phyloP scores from a whole-genome alignment of 2,888 invertebrate genomes.

The Acheta domesticus region DNA sequence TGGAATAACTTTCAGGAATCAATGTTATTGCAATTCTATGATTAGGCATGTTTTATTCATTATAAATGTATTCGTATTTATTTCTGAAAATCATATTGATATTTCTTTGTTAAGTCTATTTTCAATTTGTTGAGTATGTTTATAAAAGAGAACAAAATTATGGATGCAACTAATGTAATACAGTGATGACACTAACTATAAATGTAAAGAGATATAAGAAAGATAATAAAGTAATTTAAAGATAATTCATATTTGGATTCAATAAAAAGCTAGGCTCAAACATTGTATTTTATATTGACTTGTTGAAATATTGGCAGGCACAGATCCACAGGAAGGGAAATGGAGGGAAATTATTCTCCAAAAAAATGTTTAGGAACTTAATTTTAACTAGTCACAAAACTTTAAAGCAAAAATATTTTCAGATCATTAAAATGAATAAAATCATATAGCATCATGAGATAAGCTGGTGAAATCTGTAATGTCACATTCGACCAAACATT shows the following conservation, averaged over 20 bases:
- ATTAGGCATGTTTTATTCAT: neutral
- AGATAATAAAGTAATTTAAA: constrained; percentile 11
- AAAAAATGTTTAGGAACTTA: no score
- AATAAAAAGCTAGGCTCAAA: no score
- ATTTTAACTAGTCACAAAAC: no score
- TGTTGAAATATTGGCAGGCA: no score
- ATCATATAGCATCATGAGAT: no score
- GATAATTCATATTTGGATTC: neutral
- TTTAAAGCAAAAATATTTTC: no score
- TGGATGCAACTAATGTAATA: neutral
- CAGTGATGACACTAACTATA: constrained; percentile 18
- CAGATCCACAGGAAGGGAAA: no score
- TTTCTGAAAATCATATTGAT: constrained; percentile 7
- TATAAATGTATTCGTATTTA: neutral
- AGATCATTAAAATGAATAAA: no score
- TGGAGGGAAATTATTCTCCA: no score
- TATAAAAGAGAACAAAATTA: constrained; percentile 4
- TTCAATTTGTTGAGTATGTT: constrained; percentile 18
- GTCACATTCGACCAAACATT: no score
- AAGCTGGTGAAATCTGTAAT: no score
- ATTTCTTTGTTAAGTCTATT: constrained; percentile 18
- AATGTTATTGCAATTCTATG: neutral
- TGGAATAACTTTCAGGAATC: neutral
- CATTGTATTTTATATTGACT: neutral
- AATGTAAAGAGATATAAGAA: constrained; percentile 10